Base-by-base conservation (phyloP, 1,140 invertebrate species). In the Pseudomyrmex sp. region DNA sequence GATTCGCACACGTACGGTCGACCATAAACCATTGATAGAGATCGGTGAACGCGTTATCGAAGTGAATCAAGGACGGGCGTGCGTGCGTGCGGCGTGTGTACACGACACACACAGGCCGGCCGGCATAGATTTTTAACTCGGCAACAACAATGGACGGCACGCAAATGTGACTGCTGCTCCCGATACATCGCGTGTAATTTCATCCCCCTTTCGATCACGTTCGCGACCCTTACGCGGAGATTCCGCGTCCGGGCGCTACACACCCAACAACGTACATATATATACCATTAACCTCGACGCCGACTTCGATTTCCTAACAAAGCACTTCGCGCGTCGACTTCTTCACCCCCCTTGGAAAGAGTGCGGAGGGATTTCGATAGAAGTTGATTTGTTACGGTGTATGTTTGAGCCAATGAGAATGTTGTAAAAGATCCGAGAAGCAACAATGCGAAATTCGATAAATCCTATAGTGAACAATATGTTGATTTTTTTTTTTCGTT, bases 261-360 rank as follows among this genome's bases (percentile, higher is more conserved):
- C 88, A 87, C 83, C 87, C 91, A 86, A 84, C 88, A 35, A 35
- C 35, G 35, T 35, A 86, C 90, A 91, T 85, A 90, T 82, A 86
- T 89, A 91, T 86, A 83, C 85, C 89, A 91, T 91, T 91, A 92
- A 87, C 88, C 87, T 84, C 82, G 58, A 54, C 73, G 80, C 83
- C 86, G 70, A 89, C 79, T 84, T 87, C 72, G 85, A 87, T 88
- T 86, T 83, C 85, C 70, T 80, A 80, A 80, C 66, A 80, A 80
- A 80, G 66, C 76, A 80, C 66, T 80, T 80, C 54, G 76, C 66
- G 44, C 66, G 65, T 80, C 66, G 72, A 80, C 76, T 72, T 80
- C 66, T 26, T 8, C 76, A 23, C 54, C 65, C 54, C 65, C 54
- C 18, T 18, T 72, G 20, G 44, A 66, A 80, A 72, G 72, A 80